A percentile compares a stretch with the other conserved stretches of the same genome.
Conservation (phyloP, 1,140 invertebrate genomes). For the Drosophila parvula region DNA sequence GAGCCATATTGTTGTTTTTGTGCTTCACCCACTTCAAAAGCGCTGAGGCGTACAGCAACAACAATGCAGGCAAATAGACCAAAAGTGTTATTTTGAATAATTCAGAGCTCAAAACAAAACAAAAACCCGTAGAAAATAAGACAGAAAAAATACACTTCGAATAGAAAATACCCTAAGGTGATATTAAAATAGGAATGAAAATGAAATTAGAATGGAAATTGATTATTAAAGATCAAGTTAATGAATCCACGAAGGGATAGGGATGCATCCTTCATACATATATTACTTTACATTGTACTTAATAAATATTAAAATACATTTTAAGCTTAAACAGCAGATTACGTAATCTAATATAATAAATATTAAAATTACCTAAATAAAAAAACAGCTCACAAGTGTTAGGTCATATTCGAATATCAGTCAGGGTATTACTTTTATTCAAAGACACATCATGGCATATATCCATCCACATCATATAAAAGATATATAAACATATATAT, state of each 20-base stretch:
- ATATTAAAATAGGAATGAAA: neutral
- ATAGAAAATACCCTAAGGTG: constrained; percentile 25
- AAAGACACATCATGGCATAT: constrained; percentile 30
- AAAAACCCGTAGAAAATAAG: constrained; percentile 26
- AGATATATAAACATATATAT: constrained; percentile 20
- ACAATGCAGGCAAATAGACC: constrained; percentile 53
- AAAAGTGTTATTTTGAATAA: constrained; percentile 82
- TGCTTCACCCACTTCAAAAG: constrained; percentile 75
- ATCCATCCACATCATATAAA: constrained; percentile 31
- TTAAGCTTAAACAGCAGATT: neutral
- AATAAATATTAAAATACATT: neutral
- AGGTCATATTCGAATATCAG: neutral
- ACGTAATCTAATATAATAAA: neutral
- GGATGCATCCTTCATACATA: neutral
- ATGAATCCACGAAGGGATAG: neutral
- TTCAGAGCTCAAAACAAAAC: constrained; percentile 74
- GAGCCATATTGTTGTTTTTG: constrained; percentile 34
- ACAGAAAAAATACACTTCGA: constrained; percentile 22
- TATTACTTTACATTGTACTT: neutral
- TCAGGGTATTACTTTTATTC: constrained; percentile 39
- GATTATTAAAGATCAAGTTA: neutral
- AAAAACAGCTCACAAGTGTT: neutral
- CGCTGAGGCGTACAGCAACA: constrained; percentile 63
- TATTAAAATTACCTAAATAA: neutral
- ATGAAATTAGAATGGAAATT: neutral